These are phyloP conservation scores for Peromyscus melanophrys DNA, from an alignment of 2,797 vertebrate species.

Conservation along the genomic window DNA sequence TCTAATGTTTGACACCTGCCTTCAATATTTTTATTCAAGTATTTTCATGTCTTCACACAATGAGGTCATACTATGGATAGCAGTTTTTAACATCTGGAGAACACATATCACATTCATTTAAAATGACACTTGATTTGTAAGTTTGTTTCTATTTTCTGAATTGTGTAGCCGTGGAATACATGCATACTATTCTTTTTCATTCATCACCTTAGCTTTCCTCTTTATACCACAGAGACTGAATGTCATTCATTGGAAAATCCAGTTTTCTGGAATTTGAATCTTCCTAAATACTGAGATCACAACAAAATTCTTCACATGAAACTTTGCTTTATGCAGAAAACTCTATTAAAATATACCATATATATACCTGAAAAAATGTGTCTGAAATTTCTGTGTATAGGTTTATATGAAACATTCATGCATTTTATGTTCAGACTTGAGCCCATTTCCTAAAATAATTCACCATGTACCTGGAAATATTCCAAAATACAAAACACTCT, in stretches of 20 bases:
- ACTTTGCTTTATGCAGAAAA: neutral
- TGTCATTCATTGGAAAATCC: neutral
- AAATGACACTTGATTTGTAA: neutral
- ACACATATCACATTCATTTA: neutral
- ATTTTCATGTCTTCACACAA: neutral
- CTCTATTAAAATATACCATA: neutral
- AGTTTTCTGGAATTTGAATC: neutral
- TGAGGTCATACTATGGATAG: neutral
- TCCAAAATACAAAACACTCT: neutral
- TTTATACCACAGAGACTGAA: neutral
- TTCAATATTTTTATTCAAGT: neutral
- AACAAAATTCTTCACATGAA: neutral
- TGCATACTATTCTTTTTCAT: neutral
- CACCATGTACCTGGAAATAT: neutral
- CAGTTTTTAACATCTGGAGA: neutral
- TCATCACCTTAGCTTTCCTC: neutral
- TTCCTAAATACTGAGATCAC: neutral
- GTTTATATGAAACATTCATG: neutral
- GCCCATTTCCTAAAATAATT: neutral
- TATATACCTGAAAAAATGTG: neutral
- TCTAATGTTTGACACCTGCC: neutral
- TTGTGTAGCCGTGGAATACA: neutral
- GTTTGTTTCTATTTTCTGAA: neutral
- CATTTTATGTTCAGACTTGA: neutral
- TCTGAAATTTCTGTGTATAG: neutral